These are phyloP conservation scores for Rhabdornis inornatus DNA, from an alignment of 2,113 vertebrate genomes.

Conservation along the genomic window DNA sequence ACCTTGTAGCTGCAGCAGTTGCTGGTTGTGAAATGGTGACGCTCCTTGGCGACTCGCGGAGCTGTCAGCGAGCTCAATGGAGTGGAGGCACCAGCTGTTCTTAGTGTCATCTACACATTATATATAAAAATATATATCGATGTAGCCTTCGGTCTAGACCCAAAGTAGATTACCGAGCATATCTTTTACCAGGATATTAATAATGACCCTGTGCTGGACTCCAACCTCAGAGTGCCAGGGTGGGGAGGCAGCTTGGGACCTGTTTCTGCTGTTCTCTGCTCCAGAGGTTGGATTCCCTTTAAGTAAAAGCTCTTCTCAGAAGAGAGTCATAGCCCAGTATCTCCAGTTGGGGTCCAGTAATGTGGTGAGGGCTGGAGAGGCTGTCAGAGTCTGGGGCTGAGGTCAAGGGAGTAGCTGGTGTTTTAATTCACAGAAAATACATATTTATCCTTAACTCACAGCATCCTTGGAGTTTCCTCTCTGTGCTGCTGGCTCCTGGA, in stretches of 20 bases:
- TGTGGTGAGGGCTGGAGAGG: fast-evolving
- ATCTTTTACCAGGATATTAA: not conserved
- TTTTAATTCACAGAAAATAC: not conserved
- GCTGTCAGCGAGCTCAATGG: not conserved
- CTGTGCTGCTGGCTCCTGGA: not conserved
- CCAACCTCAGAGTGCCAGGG: not conserved
- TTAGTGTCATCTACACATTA: not conserved
- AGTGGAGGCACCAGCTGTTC: not conserved
- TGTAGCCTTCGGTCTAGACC: not conserved
- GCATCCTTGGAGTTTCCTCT: not conserved
- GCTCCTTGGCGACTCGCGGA: not conserved
- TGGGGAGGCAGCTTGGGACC: not conserved
- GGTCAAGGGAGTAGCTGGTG: not conserved
- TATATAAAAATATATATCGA: not conserved
- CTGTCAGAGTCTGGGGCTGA: not conserved
- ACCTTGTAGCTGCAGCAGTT: not conserved
- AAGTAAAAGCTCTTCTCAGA: not conserved
- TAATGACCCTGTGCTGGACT: not conserved
- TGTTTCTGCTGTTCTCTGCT: not conserved
- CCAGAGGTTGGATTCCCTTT: not conserved
- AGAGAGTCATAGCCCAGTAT: not conserved
- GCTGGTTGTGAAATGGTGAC: not conserved
- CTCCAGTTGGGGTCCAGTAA: not conserved
- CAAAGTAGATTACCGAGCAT: not conserved
- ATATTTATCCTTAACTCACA: not conserved